Base-by-base conservation (phyloP, 2,113 vertebrate species). In the Morone saxatilis region DNA sequence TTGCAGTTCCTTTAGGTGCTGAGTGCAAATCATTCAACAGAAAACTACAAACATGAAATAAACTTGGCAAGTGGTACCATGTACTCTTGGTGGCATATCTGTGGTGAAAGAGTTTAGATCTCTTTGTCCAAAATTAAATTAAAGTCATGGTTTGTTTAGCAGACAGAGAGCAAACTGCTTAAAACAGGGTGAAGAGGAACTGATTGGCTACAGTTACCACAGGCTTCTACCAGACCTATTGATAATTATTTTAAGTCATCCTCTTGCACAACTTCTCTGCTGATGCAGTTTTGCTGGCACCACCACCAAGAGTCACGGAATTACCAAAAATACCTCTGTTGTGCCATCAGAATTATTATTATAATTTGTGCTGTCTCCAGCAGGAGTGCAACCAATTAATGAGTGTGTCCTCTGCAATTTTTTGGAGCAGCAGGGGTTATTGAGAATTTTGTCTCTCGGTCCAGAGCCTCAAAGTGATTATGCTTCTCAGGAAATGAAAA, bases 331-430 rank as follows among this genome's bases (percentile, higher is more conserved):
- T 70, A 66, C 71, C 62, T 86, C 71, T 70, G 80, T 25, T 47
- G 66, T 76, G 78, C 76, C 31, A 31, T 31, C 31, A 31, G 31
- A 31, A 31, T 67, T 82, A 54, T 16, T 53, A 73, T 80, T 76
- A 43, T 50, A 72, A 65, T 78, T 62, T 86, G 68, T 67, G 56
- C 60, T 41, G 71, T 84, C 71, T 73, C 78, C 76, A 48, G 86
- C 75, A 56, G 78, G 76, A 80, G 65, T 60, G 73, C 25, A 71
- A 75, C 75, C 79, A 54, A 90, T 87, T 89, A 89, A 88, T 89
- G 78, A 84, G 80, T 67, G 78, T 86, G 85, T 81, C 85, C 73
- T 87, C 88, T 86, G 75, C 80, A 88, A 83, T 89, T 78, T 25
- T 76, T 62, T 17, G 36, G 66, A 88, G 78, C 80, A 91, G 85